Percentiles rank a stretch among this genome's conserved stretches.
phyloP scores from a whole-genome alignment of 2,113 vertebrate species.

The Todiramphus chloris region DNA sequence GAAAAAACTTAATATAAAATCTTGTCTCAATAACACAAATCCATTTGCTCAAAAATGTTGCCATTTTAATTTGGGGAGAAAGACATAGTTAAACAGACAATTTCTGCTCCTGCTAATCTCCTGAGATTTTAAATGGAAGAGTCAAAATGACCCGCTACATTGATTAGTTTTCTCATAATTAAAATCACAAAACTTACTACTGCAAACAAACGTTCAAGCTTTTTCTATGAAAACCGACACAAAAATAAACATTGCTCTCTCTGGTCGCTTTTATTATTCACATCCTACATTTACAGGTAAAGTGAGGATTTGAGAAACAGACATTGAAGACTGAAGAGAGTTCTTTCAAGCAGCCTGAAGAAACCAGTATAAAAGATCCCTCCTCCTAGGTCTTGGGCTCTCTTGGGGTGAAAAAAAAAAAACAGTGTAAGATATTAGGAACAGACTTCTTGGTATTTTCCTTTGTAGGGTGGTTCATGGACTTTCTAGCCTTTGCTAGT shows the following conservation, averaged over 20 bases:
- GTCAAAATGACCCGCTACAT: neutral
- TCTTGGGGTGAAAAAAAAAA: neutral
- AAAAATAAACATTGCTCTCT: constrained; percentile 7
- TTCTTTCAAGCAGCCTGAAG: neutral
- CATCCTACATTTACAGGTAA: neutral
- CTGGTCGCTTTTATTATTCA: neutral
- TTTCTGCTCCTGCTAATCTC: neutral
- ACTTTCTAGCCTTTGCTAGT: neutral
- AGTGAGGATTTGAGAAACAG: neutral
- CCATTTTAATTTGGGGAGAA: neutral
- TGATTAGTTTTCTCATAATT: neutral
- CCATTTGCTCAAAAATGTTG: neutral
- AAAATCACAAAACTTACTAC: neutral
- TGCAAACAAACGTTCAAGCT: neutral
- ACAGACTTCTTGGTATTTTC: neutral
- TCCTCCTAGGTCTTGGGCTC: neutral
- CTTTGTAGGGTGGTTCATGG: neutral
- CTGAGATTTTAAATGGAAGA: neutral
- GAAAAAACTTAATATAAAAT: neutral
- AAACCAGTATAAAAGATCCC: neutral
- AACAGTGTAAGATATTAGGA: neutral
- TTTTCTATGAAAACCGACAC: neutral
- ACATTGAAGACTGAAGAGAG: neutral
- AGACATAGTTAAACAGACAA: neutral
- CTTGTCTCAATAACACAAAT: neutral